Evolutionary conservation across 2,113 vertebrate genomes (phyloP), one percentile per base, ranked within the genome.

Genomic region (Microtus ochrogaster): DNA sequence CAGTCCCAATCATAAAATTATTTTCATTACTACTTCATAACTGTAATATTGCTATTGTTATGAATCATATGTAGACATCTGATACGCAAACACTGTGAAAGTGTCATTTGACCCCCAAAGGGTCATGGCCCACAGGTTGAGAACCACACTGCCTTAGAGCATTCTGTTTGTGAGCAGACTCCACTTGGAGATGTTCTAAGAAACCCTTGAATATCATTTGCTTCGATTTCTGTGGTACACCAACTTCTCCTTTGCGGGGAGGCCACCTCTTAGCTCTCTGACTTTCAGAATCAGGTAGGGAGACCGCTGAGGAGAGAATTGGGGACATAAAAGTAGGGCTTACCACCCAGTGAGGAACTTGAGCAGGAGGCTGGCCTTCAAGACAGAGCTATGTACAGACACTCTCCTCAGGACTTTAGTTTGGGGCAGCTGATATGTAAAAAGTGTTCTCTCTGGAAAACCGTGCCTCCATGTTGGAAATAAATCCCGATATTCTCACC

Each of bases 391-490:
- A 49, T 17, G 52, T 12, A 26, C 7, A 5, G n/a, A 63, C 28
- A 33, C 47, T 96, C 65, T 14, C 61, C 84, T 66, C 63, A 0
- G 21, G 55, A 90, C 55, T 79, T 89, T 33, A 81, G 83, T n/a
- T 47, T 24, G 14, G 30, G 24, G 3, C 5, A 74, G 87, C 6
- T 10, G 12, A 17, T 52, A 58, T 0, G 6, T 58, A 92, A 36
- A 28, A 74, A 61, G 30, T n/a, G 9, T 36, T 90, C 14, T 77
- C 0, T 41, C 70, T 95, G 47, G 72, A 39, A 94, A 86, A 52
- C 12, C 1, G 12, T 26, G 55, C 7, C 4, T 17, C 5, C 1
- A 0, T 28, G 63, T 36, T 74, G 63, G 78, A 26, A 58, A 11
- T 70, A 63, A 19, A 84, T 52, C 19, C 28, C 52, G 17, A 24